Conservation (phyloP, 2,888 invertebrate genomes). For the Drosophila helvetica region DNA sequence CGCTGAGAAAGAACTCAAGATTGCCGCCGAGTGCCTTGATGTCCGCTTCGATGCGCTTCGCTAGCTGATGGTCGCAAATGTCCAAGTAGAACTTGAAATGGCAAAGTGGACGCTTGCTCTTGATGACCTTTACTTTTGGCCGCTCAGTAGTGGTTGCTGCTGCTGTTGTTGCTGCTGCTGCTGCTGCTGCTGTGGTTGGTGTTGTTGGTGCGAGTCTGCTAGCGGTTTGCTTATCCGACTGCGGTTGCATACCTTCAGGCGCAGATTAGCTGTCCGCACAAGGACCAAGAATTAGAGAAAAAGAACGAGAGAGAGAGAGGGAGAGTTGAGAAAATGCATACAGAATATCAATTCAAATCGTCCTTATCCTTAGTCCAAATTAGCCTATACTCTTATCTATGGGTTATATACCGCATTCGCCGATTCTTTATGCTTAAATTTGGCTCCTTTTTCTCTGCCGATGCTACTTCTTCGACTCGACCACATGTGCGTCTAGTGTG, state of each 20-base stretch:
- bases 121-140: conserved; percentile 82
- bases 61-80: conserved; percentile 88
- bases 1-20: conserved; percentile 81
- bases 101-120: conserved; percentile 86
- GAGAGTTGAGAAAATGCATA: conserved; percentile 26
- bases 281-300: conserved; percentile 65
- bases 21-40: conserved; percentile 89
- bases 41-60: conserved; percentile 88
- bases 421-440: not conserved
- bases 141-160: conserved; percentile 51
- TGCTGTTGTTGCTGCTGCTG: conserved; percentile 44
- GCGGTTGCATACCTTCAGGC: conserved; percentile 84
- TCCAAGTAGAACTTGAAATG: conserved; percentile 91
- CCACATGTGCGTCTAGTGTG: conserved; percentile 16
- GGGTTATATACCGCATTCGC: not conserved
- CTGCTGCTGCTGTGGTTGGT: conserved; percentile 51
- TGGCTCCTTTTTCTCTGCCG: conserved; percentile 4
- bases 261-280: conserved; percentile 78
- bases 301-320: conserved; percentile 30
- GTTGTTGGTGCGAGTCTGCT: conserved; percentile 80
- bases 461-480: conserved; percentile 5
- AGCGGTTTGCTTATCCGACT: conserved; percentile 83
- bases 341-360: conserved; percentile 25
- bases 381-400: not conserved
- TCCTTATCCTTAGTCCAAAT: not conserved